Conservation (phyloP, 2,888 invertebrate genomes). For the Yponomeuta evonymella region DNA sequence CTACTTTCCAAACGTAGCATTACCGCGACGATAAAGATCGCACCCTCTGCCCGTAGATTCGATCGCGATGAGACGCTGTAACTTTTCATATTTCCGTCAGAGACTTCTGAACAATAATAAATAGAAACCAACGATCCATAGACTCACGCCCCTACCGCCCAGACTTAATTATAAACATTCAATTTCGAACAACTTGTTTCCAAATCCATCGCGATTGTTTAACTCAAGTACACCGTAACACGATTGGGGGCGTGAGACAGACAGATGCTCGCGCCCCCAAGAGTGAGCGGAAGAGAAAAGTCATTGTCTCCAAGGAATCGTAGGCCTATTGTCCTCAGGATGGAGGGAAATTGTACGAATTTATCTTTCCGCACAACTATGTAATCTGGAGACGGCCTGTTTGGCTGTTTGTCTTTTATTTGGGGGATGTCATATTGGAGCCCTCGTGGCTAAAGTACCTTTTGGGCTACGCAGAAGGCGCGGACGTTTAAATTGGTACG, state of each 20-base stretch:
- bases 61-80: too few relatives aligned
- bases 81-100: too few relatives aligned
- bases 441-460: neutral
- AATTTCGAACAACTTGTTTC: neutral
- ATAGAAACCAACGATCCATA: neutral
- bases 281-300: neutral
- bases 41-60: too few relatives aligned
- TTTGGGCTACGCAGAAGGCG: neutral
- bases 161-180: neutral
- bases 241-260: neutral
- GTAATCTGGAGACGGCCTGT: neutral
- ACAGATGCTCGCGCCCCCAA: neutral
- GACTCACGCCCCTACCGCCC: neutral
- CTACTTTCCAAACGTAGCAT: too few relatives aligned
- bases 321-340: neutral
- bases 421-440: neutral
- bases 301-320: neutral
- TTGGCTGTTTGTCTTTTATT: neutral
- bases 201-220: conserved; percentile 1
- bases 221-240: conserved; percentile 3
- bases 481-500: neutral
- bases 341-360: neutral
- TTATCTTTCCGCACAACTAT: neutral
- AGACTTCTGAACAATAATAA: neutral
- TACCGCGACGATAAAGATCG: too few relatives aligned